Evolutionary conservation across 2,888 invertebrate species (phyloP).

Genomic region (Idaea biselata): DNA sequence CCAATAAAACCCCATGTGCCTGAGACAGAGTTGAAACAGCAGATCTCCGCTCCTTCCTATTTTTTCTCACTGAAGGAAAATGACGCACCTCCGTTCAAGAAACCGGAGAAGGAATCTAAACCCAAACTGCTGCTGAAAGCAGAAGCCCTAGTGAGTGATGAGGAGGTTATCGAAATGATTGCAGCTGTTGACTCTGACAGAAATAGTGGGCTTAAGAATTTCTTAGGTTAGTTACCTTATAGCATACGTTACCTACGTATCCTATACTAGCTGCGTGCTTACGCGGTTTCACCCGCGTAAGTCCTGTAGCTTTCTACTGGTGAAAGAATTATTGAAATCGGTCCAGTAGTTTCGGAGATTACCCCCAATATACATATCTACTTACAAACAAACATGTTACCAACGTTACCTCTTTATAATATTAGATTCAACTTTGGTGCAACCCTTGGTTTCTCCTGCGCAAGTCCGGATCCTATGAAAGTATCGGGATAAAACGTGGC

Average conservation of each 20-base stretch:
- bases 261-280: background rate
- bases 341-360: too few species aligned
- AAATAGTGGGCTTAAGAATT: slow-evolving; percentile 39
- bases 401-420: too few species aligned
- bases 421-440: too few species aligned
- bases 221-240: slow-evolving; percentile 42
- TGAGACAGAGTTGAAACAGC: slow-evolving; percentile 31
- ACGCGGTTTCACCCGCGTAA: too few species aligned
- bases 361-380: too few species aligned
- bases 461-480: too few species aligned
- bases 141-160: slow-evolving; percentile 45
- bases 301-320: too few species aligned
- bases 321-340: too few species aligned
- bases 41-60: slow-evolving; percentile 67
- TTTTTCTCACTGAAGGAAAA: slow-evolving; percentile 59
- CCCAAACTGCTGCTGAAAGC: slow-evolving; percentile 48
- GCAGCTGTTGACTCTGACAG: slow-evolving; percentile 43
- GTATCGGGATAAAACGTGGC: too few species aligned
- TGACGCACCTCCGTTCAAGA: slow-evolving; percentile 57
- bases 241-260: background rate
- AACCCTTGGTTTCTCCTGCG: too few species aligned
- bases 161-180: slow-evolving; percentile 56
- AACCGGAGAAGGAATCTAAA: slow-evolving; percentile 37
- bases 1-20: background rate
- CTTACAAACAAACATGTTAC: too few species aligned